Base-by-base conservation (phyloP, 2,888 invertebrate species). In the Euplexia lucipara region DNA sequence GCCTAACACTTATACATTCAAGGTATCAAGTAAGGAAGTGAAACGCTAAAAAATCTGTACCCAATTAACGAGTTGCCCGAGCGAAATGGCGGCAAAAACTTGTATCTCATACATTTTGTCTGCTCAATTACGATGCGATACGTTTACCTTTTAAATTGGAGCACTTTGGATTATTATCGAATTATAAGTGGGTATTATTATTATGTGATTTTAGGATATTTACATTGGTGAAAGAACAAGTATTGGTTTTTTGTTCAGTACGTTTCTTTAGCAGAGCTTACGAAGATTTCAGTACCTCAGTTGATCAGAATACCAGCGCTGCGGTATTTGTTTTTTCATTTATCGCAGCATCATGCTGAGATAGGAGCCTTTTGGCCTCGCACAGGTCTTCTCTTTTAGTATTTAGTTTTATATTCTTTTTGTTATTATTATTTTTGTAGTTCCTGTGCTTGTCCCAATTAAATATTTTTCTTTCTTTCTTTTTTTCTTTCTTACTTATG, bases 1-100 rank as follows among this genome's bases (percentile, higher is more conserved):
- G 1, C 8, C 8, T 3, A 14, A 35, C 34, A 20, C 61, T 10
- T 60, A 18, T 7, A 42, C 35, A 52, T 39, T 41, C 18, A 18
- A 58, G 41, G 41, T 47, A 44, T 53, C 30, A 30, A 51, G 56
- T 42, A 54, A 64, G 56, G 62, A 76, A 64, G 14, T 67, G 47
- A 45, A 48, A 41, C 54, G 39, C 53, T 34, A 73, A 78, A 81
- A 81, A 70, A 58, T 60, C 42, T 68, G 70, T 30, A 45, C 54
- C 70, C 78, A 78, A 78, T 78, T 81, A 78, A 65, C 42, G 59
- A 30, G 44, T 32, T 41, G 48, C 20, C 53, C 39, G 63, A 78
- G 70, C 37, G 67, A 68, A 73, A 60, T 60, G 58, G 61, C 22
- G 45, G 49, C 32, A 78, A 81, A 78, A 81, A 78, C 66, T 69